phyloP scores from a whole-genome alignment of 2,113 vertebrate species.

The Ochotona curzoniae region DNA sequence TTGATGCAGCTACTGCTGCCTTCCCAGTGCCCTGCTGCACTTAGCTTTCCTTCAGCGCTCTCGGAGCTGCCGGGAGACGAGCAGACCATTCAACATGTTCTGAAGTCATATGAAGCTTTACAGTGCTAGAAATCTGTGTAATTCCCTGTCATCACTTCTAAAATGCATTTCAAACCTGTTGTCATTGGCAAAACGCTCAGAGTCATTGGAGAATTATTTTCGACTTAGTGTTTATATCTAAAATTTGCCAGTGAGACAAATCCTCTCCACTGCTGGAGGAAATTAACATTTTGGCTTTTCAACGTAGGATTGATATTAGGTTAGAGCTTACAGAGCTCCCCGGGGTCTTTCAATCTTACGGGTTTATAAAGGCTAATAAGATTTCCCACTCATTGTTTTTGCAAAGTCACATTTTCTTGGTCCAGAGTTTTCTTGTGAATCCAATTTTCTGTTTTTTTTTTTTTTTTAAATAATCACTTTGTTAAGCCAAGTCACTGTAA shows the following conservation, averaged over 20 bases:
- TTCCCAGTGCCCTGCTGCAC: slow-evolving; percentile 13
- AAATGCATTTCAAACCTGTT: slow-evolving; percentile 66
- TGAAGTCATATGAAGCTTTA: slow-evolving; percentile 54
- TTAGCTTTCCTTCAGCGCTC: slow-evolving; percentile 47
- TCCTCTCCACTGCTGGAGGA: not conserved
- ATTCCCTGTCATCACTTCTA: slow-evolving; percentile 57
- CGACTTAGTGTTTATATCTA: slow-evolving; percentile 38
- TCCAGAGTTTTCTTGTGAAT: slow-evolving; percentile 58
- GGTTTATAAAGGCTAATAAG: not conserved
- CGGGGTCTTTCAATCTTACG: not conserved
- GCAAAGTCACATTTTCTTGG: slow-evolving; percentile 6
- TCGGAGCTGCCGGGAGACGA: slow-evolving; percentile 27
- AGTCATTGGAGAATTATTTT: slow-evolving; percentile 54
- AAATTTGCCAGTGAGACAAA: slow-evolving; percentile 59
- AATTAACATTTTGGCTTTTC: slow-evolving; percentile 59
- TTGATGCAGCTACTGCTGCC: not conserved
- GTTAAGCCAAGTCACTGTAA: slow-evolving; percentile 34
- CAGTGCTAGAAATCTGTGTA: slow-evolving; percentile 54
- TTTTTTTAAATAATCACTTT: slow-evolving; percentile 60
- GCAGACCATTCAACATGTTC: slow-evolving; percentile 34
- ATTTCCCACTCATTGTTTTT: slow-evolving; percentile 15
- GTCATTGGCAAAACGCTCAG: slow-evolving; percentile 55
- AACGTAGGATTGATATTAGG: not conserved
- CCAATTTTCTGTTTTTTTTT: slow-evolving; percentile 19
- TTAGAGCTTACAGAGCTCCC: not conserved